A percentile compares a stretch with the other conserved stretches of the same genome.
phyloP scores from a whole-genome alignment of 1,140 invertebrate species.

The Patella vulgata region DNA sequence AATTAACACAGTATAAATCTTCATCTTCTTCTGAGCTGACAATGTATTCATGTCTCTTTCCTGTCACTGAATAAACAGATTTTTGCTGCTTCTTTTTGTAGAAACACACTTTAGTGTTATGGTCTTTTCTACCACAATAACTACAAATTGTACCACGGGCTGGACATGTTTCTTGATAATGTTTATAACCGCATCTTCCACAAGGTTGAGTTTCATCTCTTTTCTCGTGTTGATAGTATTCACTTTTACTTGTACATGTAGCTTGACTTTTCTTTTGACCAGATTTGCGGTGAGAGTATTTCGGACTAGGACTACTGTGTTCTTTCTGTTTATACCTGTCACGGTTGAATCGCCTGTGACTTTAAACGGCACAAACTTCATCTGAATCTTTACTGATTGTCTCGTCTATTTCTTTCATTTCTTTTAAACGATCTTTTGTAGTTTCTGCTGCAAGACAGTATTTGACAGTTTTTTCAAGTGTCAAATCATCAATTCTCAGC shows the following conservation, averaged over 20 bases:
- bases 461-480: not conserved
- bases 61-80: not conserved
- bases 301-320: not conserved
- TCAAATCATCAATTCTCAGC: constrained; percentile 12
- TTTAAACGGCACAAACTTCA: too few relatives aligned
- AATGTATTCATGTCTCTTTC: constrained; percentile 2
- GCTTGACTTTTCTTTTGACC: not conserved
- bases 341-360: not conserved
- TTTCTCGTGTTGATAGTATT: too few relatives aligned
- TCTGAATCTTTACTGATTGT: too few relatives aligned
- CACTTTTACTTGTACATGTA: not conserved
- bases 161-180: constrained; percentile 6
- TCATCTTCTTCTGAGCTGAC: too few relatives aligned
- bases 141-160: not conserved
- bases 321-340: too few relatives aligned
- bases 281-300: not conserved
- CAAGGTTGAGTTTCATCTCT: too few relatives aligned
- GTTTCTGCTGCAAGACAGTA: constrained; percentile 4
- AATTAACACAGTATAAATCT: too few relatives aligned
- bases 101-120: not conserved
- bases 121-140: not conserved
- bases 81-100: not conserved
- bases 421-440: not conserved
- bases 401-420: not conserved
- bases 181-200: too few relatives aligned